Conservation (phyloP, 1,140 invertebrate species). For the Pentalonia nigronervosa region DNA sequence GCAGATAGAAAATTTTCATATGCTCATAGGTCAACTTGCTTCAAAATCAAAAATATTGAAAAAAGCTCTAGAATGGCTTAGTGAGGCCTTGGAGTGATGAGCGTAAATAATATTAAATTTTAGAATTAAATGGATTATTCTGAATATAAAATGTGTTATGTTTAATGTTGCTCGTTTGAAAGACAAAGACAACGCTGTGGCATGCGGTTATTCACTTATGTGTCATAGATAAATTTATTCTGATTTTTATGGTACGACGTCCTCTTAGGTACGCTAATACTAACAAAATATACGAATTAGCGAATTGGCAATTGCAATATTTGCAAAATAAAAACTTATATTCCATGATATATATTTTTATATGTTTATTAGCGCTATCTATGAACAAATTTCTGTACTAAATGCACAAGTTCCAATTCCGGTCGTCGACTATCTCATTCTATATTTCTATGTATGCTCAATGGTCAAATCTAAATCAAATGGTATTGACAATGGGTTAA, state of each 20-base stretch:
- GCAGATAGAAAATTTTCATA: background rate
- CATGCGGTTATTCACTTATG: background rate
- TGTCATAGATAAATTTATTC: background rate
- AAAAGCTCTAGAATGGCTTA: background rate
- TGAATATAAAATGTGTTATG: background rate
- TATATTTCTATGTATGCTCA: background rate
- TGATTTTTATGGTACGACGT: background rate
- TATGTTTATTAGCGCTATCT: background rate
- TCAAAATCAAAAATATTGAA: background rate
- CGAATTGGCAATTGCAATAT: too few relatives aligned
- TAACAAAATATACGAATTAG: background rate
- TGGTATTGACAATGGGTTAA: background rate
- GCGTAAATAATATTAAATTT: background rate
- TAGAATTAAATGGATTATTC: background rate
- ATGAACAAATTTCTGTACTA: background rate
- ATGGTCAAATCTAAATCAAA: conserved; percentile 11
- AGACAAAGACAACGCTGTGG: background rate
- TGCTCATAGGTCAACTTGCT: background rate
- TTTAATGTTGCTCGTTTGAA: background rate
- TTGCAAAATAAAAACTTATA: too few relatives aligned
- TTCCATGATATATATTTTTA: background rate
- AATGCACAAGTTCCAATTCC: background rate
- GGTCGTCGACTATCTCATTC: background rate
- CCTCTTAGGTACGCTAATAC: too few relatives aligned
- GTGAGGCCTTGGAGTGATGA: too few relatives aligned